Evolutionary conservation across 2,888 invertebrate species (phyloP).

Genomic region (Bugulina stolonifera): DNA sequence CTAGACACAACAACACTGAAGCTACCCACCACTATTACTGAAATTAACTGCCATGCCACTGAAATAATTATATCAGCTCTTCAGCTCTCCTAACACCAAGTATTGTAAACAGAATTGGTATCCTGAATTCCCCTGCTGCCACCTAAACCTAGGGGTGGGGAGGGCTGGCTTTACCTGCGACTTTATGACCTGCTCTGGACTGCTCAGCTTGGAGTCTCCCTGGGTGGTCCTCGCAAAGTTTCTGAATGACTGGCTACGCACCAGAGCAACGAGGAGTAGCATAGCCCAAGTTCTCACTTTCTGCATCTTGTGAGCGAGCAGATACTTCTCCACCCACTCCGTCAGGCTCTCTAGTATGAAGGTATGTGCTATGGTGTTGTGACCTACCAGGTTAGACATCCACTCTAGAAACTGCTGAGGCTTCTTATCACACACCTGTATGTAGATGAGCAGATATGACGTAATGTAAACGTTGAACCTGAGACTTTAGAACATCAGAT

Average conservation of each 20-base stretch:
- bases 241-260: constrained; percentile 83
- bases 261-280: constrained; percentile 77
- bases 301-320: constrained; percentile 77
- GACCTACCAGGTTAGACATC: constrained; percentile 63
- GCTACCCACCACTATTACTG: too few species aligned
- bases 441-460: too few species aligned
- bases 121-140: too few species aligned
- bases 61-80: too few species aligned
- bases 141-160: too few species aligned
- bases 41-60: too few species aligned
- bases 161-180: too few species aligned
- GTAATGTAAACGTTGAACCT: too few species aligned
- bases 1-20: too few species aligned
- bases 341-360: constrained; percentile 89
- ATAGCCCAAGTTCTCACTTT: constrained; percentile 82
- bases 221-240: constrained; percentile 53
- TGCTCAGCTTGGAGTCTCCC: neutral
- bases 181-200: neutral
- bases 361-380: constrained; percentile 81
- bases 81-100: too few species aligned
- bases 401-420: constrained; percentile 88
- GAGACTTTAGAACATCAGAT: too few species aligned
- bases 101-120: too few species aligned
- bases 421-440: constrained; percentile 68
- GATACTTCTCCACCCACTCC: constrained; percentile 82